phyloP scores from a whole-genome alignment of 2,797 vertebrate genomes.

The Perodicticus potto region DNA sequence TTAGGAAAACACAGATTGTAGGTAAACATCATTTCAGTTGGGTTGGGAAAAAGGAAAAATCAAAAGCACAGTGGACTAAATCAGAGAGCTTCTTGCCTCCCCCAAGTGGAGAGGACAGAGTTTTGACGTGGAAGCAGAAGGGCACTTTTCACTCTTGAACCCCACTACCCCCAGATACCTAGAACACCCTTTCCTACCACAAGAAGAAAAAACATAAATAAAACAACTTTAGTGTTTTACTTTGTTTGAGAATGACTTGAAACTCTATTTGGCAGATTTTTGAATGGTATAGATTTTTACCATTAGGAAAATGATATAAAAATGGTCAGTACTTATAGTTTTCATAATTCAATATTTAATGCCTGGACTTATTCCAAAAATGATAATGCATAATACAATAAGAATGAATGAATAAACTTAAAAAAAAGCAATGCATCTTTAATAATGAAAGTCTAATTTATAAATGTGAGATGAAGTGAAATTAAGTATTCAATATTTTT shows the following conservation, averaged over 20 bases:
- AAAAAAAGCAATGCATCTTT: background rate
- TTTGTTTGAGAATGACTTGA: background rate
- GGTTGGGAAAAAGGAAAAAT: conserved; percentile 32
- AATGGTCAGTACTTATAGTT: background rate
- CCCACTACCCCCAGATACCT: background rate
- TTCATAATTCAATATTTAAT: conserved; percentile 6
- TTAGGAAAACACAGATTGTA: background rate
- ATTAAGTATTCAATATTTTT: background rate
- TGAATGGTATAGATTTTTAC: background rate
- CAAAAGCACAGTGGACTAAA: background rate
- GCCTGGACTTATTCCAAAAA: background rate
- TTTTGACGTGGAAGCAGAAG: background rate
- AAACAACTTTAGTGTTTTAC: background rate
- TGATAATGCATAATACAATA: background rate
- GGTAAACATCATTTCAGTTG: conserved; percentile 55
- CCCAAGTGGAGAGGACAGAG: background rate
- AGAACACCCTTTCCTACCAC: conserved; percentile 13
- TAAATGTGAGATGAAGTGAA: background rate
- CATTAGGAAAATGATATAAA: background rate
- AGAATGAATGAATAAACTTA: background rate
- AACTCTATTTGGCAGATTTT: background rate
- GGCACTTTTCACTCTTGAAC: background rate
- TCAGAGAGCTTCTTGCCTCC: background rate
- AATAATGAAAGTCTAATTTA: background rate
- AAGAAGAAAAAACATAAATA: background rate